Evolutionary conservation across 2,113 vertebrate species (phyloP).

Genomic region (Ornithorhynchus anatinus): DNA sequence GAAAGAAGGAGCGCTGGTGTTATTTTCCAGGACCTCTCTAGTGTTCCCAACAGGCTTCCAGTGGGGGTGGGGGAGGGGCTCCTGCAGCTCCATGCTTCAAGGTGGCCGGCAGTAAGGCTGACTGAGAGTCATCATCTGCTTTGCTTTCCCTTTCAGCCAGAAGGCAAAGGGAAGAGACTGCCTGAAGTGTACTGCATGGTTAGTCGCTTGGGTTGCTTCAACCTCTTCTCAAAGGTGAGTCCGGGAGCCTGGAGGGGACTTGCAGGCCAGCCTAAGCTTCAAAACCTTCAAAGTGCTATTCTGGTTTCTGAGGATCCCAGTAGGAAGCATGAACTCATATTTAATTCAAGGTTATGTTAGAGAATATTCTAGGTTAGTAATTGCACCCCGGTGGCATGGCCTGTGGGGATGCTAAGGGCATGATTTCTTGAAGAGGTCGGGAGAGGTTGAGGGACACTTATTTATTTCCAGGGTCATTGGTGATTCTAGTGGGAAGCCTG

Average conservation of each 20-base stretch:
- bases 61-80: background rate
- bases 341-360: background rate
- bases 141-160: conserved; percentile 68
- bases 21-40: background rate
- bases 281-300: background rate
- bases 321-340: background rate
- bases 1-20: background rate
- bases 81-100: background rate
- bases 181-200: conserved; percentile 97
- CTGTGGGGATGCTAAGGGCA: no score
- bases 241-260: background rate
- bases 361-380: no score
- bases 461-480: no score
- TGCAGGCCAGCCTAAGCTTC: no score
- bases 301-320: background rate
- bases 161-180: conserved; percentile 92
- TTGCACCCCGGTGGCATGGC: no score
- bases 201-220: conserved; percentile 96
- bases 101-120: background rate
- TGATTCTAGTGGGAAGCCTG: no score
- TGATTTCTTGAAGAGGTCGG: no score
- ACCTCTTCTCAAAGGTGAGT: conserved; percentile 96
- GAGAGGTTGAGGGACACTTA: no score
- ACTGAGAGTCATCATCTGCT: background rate
- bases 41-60: background rate